These are phyloP conservation scores for Acestrorhynchus altus DNA, from an alignment of 2,797 vertebrate species.

Conservation along the genomic window DNA sequence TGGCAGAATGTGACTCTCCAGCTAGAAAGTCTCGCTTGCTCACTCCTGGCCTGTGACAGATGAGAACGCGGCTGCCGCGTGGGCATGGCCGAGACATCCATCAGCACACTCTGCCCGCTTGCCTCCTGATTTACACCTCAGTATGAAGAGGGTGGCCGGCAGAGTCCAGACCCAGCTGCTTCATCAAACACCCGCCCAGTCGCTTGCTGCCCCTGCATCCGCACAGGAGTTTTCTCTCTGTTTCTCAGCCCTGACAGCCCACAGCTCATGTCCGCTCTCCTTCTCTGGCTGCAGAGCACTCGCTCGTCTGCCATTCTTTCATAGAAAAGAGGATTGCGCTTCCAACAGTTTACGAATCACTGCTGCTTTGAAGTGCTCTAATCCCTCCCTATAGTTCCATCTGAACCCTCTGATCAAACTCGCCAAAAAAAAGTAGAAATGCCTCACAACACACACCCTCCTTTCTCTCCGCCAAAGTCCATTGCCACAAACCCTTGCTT, in stretches of 20 bases:
- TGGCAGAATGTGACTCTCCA: slow-evolving; percentile 47
- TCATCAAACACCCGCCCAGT: slow-evolving; percentile 52
- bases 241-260: slow-evolving; percentile 42
- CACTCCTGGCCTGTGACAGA: slow-evolving; percentile 63
- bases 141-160: slow-evolving; percentile 55
- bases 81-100: slow-evolving; percentile 71
- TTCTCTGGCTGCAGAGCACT: slow-evolving; percentile 24
- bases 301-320: slow-evolving; percentile 68
- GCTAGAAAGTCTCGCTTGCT: slow-evolving; percentile 54
- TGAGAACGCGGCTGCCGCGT: slow-evolving; percentile 65
- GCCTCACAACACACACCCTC: slow-evolving; percentile 19
- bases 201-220: slow-evolving; percentile 35
- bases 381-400: slow-evolving; percentile 78
- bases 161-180: slow-evolving; percentile 63
- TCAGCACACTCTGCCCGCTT: slow-evolving; percentile 65
- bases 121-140: slow-evolving; percentile 72
- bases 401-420: slow-evolving; percentile 73
- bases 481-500: background rate
- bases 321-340: slow-evolving; percentile 79
- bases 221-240: slow-evolving; percentile 24
- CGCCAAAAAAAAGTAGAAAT: slow-evolving; percentile 36
- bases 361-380: slow-evolving; percentile 77
- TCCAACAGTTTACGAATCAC: slow-evolving; percentile 76
- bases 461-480: slow-evolving; percentile 19
- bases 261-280: slow-evolving; percentile 46